Evolutionary conservation across 2,888 invertebrate species (phyloP).

Genomic region (Caenorhabditis virilis): DNA sequence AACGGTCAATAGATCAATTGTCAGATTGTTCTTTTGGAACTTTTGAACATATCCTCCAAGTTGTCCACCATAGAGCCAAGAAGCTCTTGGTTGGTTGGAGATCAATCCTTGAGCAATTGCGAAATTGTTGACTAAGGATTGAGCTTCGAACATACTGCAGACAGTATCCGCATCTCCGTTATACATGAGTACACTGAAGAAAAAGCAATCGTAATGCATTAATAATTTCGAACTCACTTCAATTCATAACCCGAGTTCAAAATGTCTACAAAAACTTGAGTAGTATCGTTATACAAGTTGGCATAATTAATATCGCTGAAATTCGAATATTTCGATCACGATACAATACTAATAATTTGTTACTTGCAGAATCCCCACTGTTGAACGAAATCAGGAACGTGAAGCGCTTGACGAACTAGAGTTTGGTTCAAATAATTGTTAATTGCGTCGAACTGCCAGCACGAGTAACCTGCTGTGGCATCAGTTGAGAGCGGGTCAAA

Average conservation of each 20-base stretch:
- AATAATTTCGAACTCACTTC: slow-evolving; percentile 16
- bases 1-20: slow-evolving; percentile 51
- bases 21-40: slow-evolving; percentile 38
- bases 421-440: slow-evolving; percentile 46
- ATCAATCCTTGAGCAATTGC: slow-evolving; percentile 24
- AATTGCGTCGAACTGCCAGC: slow-evolving; percentile 49
- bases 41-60: slow-evolving; percentile 51
- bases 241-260: slow-evolving; percentile 39
- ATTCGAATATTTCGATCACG: background rate
- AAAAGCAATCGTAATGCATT: background rate
- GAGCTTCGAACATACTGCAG: slow-evolving; percentile 54
- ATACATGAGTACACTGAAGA: slow-evolving; percentile 49
- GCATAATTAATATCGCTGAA: slow-evolving; percentile 37
- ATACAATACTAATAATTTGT: background rate
- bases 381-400: slow-evolving; percentile 58
- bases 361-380: slow-evolving; percentile 53
- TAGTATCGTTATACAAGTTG: slow-evolving; percentile 53
- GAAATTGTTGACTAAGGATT: slow-evolving; percentile 48
- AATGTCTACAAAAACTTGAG: slow-evolving; percentile 47
- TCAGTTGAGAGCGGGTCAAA: slow-evolving; percentile 60
- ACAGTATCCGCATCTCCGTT: slow-evolving; percentile 59
- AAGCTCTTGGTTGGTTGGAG: slow-evolving; percentile 21
- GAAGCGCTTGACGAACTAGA: slow-evolving; percentile 58
- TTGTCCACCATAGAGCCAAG: slow-evolving; percentile 44
- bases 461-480: slow-evolving; percentile 57